These are phyloP conservation scores for Anorthoa munda DNA, from an alignment of 2,888 invertebrate genomes.

Conservation along the genomic window DNA sequence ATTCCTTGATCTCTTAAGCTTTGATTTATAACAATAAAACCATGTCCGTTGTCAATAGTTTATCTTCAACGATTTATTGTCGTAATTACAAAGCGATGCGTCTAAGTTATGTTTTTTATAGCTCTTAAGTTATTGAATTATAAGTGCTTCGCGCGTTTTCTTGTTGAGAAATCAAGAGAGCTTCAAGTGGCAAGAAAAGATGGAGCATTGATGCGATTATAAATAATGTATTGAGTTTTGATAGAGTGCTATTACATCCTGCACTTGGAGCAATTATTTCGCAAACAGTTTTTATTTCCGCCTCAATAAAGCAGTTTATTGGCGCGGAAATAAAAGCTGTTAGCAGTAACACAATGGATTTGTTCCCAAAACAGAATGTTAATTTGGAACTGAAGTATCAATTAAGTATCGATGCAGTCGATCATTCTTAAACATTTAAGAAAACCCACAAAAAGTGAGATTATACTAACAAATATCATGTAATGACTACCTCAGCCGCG, in stretches of 20 bases:
- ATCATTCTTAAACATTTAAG: conserved; percentile 37
- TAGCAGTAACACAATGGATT: conserved; percentile 8
- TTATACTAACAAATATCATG: conserved; percentile 70
- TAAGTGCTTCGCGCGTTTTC: conserved; percentile 44
- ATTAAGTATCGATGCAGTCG: conserved; percentile 12
- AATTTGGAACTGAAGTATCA: conserved; percentile 10
- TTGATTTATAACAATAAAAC: conserved; percentile 24
- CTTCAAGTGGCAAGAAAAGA: conserved; percentile 48
- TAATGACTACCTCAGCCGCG: conserved; percentile 75
- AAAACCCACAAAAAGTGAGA: conserved; percentile 60
- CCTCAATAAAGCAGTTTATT: not conserved
- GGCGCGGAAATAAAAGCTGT: conserved; percentile 17
- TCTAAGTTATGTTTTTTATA: conserved; percentile 21
- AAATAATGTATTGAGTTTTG: conserved; percentile 61
- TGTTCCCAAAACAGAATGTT: not conserved
- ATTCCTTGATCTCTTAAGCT: not conserved
- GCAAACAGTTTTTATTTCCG: conserved; percentile 22
- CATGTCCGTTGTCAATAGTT: conserved; percentile 25
- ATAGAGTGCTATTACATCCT: conserved; percentile 48
- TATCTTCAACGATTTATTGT: conserved; percentile 37
- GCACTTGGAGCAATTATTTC: conserved; percentile 45
- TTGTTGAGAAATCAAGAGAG: conserved; percentile 28
- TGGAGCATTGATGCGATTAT: conserved; percentile 52
- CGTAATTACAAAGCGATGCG: conserved; percentile 28
- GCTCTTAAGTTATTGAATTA: conserved; percentile 38